A percentile compares a stretch with the other conserved stretches of the same genome.
Conservation (phyloP, 2,113 vertebrate species). For the Noturus placidus region DNA sequence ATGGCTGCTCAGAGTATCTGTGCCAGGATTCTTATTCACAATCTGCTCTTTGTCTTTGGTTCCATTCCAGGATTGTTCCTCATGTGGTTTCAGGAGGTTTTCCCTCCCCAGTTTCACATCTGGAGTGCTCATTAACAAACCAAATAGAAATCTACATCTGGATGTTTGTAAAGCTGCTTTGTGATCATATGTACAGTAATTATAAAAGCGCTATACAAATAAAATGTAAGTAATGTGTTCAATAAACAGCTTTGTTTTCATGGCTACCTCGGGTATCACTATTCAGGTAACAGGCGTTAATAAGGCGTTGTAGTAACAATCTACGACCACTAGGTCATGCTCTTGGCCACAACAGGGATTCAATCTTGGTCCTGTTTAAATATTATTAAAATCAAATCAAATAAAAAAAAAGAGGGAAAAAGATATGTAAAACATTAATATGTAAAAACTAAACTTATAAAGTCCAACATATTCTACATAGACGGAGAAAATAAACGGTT, state of each 20-base stretch:
- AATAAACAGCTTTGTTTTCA: neutral
- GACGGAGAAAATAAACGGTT: no score
- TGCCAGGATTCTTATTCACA: neutral
- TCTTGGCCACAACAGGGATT: neutral
- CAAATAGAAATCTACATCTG: neutral
- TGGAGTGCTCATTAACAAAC: neutral
- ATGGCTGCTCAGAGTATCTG: no score
- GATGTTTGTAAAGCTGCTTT: neutral
- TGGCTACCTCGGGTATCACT: neutral
- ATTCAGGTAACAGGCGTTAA: neutral
- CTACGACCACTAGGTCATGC: neutral
- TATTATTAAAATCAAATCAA: neutral
- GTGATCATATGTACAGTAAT: neutral
- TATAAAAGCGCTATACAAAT: neutral
- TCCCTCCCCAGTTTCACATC: neutral
- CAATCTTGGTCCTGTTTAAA: neutral
- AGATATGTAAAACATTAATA: neutral
- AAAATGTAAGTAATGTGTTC: neutral
- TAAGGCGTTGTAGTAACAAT: neutral
- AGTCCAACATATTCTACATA: no score
- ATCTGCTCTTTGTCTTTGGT: neutral
- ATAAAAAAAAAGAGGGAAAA: neutral
- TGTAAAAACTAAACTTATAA: neutral
- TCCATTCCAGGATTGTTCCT: neutral
- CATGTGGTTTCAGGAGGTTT: neutral